phyloP scores from a whole-genome alignment of 2,113 vertebrate genomes.

The Ctenomys sociabilis region DNA sequence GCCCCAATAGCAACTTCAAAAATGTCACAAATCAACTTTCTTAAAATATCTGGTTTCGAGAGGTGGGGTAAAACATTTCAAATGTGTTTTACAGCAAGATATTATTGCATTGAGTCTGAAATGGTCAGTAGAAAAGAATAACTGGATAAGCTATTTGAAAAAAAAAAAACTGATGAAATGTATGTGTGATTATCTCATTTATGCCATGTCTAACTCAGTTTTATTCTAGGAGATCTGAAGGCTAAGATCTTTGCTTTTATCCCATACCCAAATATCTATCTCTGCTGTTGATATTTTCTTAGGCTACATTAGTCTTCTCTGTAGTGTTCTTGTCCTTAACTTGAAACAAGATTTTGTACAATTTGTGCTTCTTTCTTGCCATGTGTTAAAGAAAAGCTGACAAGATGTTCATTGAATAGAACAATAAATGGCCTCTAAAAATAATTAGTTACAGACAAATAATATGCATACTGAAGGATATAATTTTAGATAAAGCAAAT shows the following conservation, averaged over 20 bases:
- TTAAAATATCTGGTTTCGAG: not conserved
- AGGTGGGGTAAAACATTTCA: not conserved
- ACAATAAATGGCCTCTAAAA: constrained; percentile 46
- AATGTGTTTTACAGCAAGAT: not conserved
- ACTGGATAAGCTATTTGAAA: not conserved
- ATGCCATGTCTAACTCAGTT: not conserved
- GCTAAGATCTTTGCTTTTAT: constrained; percentile 13
- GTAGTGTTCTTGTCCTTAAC: constrained; percentile 13
- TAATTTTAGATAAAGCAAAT: constrained; percentile 59
- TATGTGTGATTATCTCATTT: constrained; percentile 31
- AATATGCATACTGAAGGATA: not conserved
- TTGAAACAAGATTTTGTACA: not conserved
- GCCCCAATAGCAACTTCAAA: not conserved
- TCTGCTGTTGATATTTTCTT: constrained; percentile 12
- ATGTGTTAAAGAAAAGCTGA: not conserved
- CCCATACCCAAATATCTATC: not conserved
- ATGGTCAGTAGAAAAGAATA: not conserved
- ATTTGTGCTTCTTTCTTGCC: constrained; percentile 20
- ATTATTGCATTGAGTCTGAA: not conserved
- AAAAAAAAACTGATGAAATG: not conserved
- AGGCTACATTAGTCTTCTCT: not conserved
- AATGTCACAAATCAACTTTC: not conserved
- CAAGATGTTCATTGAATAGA: constrained; percentile 4
- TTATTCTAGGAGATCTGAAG: not conserved
- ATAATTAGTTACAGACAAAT: constrained; percentile 55